Conservation (phyloP, 2,888 invertebrate genomes). For the Lasioglossum zephyrum region DNA sequence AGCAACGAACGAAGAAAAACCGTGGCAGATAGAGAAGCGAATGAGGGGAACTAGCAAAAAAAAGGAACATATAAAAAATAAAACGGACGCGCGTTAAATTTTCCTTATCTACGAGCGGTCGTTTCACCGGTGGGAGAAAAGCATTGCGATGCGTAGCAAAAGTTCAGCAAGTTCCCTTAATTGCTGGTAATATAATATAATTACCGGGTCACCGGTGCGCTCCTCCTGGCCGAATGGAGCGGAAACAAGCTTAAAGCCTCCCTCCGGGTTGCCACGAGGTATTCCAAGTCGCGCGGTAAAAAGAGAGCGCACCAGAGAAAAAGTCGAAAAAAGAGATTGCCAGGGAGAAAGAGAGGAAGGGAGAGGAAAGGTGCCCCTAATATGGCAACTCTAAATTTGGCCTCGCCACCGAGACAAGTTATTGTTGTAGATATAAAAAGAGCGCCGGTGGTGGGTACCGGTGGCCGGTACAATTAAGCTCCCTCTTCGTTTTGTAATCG, state of each 20-base stretch:
- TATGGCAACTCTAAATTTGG: constrained; percentile 61
- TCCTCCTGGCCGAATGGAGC: constrained; percentile 30
- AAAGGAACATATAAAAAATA: neutral
- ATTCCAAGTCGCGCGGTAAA: constrained; percentile 25
- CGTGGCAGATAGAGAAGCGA: neutral
- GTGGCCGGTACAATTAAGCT: constrained; percentile 57
- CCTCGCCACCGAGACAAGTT: constrained; percentile 55
- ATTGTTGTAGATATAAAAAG: constrained; percentile 62
- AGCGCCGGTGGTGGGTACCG: constrained; percentile 31
- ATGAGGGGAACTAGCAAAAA: neutral
- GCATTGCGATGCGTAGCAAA: constrained; percentile 44
- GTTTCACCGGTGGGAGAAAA: constrained; percentile 32
- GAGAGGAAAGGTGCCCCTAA: constrained; percentile 20
- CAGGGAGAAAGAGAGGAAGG: neutral
- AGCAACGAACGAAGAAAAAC: neutral
- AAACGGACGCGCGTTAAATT: constrained; percentile 32
- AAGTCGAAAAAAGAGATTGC: neutral
- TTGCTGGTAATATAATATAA: constrained; percentile 54
- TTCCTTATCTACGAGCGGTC: constrained; percentile 43
- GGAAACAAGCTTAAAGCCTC: constrained; percentile 44
- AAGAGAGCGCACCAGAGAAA: neutral
- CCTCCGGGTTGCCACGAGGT: constrained; percentile 37
- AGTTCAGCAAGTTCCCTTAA: constrained; percentile 48
- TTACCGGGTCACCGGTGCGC: constrained; percentile 45
- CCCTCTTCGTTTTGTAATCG: constrained; percentile 58